Evolutionary conservation across 2,888 invertebrate species (phyloP), one percentile per base, ranked within the genome.

Genomic region (Galerucella calmariensis): DNA sequence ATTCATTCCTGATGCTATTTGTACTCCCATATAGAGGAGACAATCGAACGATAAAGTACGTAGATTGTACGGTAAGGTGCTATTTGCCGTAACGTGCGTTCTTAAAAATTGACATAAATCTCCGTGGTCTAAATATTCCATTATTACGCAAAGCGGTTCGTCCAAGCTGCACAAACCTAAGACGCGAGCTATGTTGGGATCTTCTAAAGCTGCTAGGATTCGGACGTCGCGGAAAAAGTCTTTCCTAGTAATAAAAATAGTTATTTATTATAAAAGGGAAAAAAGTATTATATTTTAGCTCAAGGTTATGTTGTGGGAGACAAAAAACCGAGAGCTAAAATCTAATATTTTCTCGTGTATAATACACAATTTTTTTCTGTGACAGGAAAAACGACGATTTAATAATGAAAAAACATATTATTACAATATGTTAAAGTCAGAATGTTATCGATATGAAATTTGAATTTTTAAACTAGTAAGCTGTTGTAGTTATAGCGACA

Each of bases 1-100:
- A 83, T 94, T 92, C 95, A 97, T 96, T 14, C 97, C 97, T 4
- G 94, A 94, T 1, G 97, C 94, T 78, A 97, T 92, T 88, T 97
- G 96, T 71, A 93, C 91, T 63, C 94, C 94, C 88, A 96, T 92
- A 88, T 94, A 94, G 79, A 96, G 90, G 84, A 96, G 90, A 87
- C 92, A 92, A 85, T 92, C 92, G 87, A 92, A 92, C 85, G 93
- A 93, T 77, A 93, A 88, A 24, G 91, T 91, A 84, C 92, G 92
- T 69, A 90, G 90, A 74, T 90, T 90, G 75, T 89, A 89, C 59
- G 90, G 90, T 86, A 90, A 87, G 76, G 89, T 89, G 76, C 90
- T 90, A 82, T 92, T 92, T 51, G 92, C 91, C 46, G 92, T 90
- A 69, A 90, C 88, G 82, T 93, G 92, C 14, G 93, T 91, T 82